Evolutionary conservation across 2,888 invertebrate genomes (phyloP).

Genomic region (Thecophora atra): DNA sequence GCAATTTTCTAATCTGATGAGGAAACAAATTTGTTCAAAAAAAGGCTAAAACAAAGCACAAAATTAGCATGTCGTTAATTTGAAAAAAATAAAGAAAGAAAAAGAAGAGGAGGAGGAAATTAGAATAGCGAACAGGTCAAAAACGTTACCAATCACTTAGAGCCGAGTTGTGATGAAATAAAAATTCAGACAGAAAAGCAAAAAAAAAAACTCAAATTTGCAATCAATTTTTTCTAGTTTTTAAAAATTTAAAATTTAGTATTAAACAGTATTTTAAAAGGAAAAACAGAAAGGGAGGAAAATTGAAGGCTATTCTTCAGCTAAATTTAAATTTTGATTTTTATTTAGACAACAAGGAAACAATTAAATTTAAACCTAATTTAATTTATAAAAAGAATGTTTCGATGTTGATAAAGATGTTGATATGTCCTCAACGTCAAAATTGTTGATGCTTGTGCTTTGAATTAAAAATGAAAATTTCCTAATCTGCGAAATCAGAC

Average conservation of each 20-base stretch:
- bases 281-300: too few species aligned
- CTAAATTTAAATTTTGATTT: too few species aligned
- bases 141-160: conserved; percentile 19
- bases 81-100: neutral
- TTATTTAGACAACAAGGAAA: too few species aligned
- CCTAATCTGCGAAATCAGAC: neutral
- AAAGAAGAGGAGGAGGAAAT: neutral
- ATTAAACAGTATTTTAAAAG: too few species aligned
- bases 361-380: too few species aligned
- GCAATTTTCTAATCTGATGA: too few species aligned
- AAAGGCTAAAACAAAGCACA: neutral
- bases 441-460: neutral
- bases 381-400: too few species aligned
- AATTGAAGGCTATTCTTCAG: too few species aligned
- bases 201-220: neutral
- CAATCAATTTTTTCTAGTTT: too few species aligned
- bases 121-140: neutral
- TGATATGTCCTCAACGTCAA: neutral
- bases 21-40: neutral
- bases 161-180: neutral
- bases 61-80: too few species aligned
- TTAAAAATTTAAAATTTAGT: too few species aligned
- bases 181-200: neutral
- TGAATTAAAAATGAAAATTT: neutral
- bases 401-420: neutral